Conservation (phyloP, 2,113 vertebrate genomes). For the Gallinago media region DNA sequence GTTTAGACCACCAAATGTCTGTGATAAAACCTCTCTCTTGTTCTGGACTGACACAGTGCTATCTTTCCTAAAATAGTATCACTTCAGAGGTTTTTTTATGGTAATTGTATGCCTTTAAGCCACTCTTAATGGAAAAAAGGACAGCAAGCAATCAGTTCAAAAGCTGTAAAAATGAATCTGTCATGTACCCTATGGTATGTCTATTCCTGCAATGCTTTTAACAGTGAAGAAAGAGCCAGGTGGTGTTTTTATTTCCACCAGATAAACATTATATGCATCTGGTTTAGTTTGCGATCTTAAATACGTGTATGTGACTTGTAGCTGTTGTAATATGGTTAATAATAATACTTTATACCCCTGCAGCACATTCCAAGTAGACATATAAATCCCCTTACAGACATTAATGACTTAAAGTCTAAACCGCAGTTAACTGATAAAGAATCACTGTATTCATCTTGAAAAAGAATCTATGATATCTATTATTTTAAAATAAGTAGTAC, state of each 20-base stretch:
- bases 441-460: not conserved
- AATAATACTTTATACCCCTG: not conserved
- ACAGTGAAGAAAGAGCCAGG: not conserved
- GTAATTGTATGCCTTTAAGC: not conserved
- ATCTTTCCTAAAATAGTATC: not conserved
- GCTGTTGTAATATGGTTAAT: not conserved
- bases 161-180: not conserved
- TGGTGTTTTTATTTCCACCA: slow-evolving; percentile 13
- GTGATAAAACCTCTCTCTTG: not conserved
- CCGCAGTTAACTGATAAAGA: not conserved
- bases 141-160: not conserved
- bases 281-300: not conserved
- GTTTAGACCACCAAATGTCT: not conserved
- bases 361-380: not conserved
- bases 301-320: not conserved
- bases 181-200: not conserved
- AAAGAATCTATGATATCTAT: not conserved
- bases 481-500: not conserved
- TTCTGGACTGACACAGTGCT: not conserved
- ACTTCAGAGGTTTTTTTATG: not conserved
- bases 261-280: not conserved
- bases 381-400: not conserved
- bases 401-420: not conserved
- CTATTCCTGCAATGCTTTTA: not conserved
- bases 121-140: not conserved